A percentile compares a stretch with the other conserved stretches of the same genome.
phyloP scores from a whole-genome alignment of 2,888 invertebrate genomes.

The Polylopha cassiicola region DNA sequence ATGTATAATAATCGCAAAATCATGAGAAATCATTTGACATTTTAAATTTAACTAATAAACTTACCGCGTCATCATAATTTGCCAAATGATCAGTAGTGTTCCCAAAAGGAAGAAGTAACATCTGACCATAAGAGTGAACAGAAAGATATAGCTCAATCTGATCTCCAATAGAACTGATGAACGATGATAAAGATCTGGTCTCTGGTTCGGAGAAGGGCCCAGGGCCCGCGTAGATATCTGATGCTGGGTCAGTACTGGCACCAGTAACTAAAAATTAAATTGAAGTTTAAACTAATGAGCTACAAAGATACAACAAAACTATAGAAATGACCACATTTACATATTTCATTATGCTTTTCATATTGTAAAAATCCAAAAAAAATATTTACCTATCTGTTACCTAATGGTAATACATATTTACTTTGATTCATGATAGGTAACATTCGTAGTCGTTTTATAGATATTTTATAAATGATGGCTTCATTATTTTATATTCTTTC shows the following conservation, averaged over 20 bases:
- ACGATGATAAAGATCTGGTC: constrained; percentile 46
- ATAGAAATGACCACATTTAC: no score
- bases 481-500: no score
- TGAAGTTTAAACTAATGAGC: no score
- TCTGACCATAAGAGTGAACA: constrained; percentile 84
- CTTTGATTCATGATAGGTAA: no score
- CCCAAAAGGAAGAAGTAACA: constrained; percentile 79
- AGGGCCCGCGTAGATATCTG: constrained; percentile 70
- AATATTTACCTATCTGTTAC: background rate
- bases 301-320: no score
- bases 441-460: no score
- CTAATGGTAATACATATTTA: background rate
- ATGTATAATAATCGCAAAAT: no score
- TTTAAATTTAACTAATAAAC: constrained; percentile 21
- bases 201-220: constrained; percentile 77
- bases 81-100: constrained; percentile 42
- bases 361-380: no score
- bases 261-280: constrained; percentile 52
- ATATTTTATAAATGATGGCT: no score
- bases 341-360: no score
- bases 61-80: constrained; percentile 48
- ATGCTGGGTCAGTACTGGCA: constrained; percentile 53
- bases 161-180: constrained; percentile 40
- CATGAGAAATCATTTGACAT: no score
- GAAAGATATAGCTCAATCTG: constrained; percentile 66